phyloP scores from a whole-genome alignment of 1,140 invertebrate species.

The Drosophila ogumai region DNA sequence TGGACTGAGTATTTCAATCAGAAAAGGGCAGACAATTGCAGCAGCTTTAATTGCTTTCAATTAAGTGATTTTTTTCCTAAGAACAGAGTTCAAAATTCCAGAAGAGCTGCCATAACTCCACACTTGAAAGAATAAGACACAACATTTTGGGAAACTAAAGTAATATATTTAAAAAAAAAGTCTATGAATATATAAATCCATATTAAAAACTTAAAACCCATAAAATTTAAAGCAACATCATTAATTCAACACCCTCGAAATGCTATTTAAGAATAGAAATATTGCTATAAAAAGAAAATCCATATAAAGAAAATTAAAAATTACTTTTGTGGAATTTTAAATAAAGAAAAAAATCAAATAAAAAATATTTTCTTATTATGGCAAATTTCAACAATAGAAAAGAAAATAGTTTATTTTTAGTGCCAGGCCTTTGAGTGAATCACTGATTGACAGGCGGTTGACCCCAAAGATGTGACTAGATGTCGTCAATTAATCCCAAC shows the following conservation, averaged over 20 bases:
- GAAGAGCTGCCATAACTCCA: constrained; percentile 14
- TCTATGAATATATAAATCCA: background rate
- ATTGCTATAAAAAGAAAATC: background rate
- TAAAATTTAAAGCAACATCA: constrained; percentile 14
- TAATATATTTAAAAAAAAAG: background rate
- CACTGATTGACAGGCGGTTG: constrained; percentile 23
- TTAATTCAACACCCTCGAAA: background rate
- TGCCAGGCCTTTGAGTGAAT: constrained; percentile 15
- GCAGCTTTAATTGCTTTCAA: constrained; percentile 63
- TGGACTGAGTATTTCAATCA: constrained; percentile 16
- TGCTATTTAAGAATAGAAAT: background rate
- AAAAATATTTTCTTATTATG: background rate
- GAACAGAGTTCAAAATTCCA: constrained; percentile 55
- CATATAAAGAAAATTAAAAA: too few relatives aligned
- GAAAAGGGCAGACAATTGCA: constrained; percentile 27
- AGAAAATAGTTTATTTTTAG: constrained; percentile 10
- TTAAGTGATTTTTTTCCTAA: constrained; percentile 43
- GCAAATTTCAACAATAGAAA: background rate
- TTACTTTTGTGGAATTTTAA: background rate
- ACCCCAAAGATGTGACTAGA: constrained; percentile 45
- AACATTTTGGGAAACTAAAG: background rate
- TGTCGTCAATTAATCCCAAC: constrained; percentile 39
- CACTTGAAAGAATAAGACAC: constrained; percentile 6
- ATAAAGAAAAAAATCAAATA: background rate
- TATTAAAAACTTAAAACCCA: background rate